Percentiles rank a stretch among this genome's conserved stretches.
Evolutionary conservation across 2,888 invertebrate species (phyloP).

Genomic region (Strigamia transsilvanica): DNA sequence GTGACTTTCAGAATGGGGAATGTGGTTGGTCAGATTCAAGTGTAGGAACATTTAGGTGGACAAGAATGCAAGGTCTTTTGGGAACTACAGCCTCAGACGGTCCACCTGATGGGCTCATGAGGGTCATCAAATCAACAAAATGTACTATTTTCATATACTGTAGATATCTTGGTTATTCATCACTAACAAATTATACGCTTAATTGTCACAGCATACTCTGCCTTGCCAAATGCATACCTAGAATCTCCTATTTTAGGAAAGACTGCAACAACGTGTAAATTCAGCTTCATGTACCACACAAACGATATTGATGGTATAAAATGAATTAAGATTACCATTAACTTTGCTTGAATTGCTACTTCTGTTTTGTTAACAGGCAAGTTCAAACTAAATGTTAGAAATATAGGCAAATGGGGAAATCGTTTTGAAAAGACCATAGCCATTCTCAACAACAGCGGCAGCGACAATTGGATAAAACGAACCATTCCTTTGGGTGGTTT

Average conservation of each 20-base stretch:
- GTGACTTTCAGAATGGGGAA: neutral
- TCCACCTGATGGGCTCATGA: neutral
- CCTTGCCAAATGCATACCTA: neutral
- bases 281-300: neutral
- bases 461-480: neutral
- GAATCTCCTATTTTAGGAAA: neutral
- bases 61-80: neutral
- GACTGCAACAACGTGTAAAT: conserved; percentile 20
- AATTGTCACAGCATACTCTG: neutral
- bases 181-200: neutral
- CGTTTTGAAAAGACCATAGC: neutral
- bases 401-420: neutral
- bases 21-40: conserved; percentile 42
- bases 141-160: neutral
- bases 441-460: neutral
- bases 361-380: neutral
- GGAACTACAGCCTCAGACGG: neutral
- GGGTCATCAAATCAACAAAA: neutral
- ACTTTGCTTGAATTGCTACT: neutral
- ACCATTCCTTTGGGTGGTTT: neutral
- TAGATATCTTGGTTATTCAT: neutral
- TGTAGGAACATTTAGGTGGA: conserved; percentile 11
- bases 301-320: neutral
- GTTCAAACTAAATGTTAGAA: neutral
- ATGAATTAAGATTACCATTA: neutral